phyloP scores from a whole-genome alignment of 2,797 vertebrate species.

The Takifugu rubripes region DNA sequence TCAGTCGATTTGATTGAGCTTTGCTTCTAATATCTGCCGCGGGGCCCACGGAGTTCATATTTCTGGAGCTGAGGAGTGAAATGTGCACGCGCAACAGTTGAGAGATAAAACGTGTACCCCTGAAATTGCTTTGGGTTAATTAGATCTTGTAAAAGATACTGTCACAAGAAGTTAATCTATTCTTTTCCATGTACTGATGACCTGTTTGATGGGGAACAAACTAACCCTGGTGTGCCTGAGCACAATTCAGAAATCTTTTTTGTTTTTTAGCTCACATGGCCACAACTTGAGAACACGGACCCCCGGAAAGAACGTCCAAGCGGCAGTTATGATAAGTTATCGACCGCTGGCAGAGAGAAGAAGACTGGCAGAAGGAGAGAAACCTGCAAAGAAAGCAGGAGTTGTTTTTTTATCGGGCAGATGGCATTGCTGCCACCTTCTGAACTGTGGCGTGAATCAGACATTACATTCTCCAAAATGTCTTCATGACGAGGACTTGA shows the following conservation, averaged over 20 bases:
- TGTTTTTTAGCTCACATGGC: neutral
- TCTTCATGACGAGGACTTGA: neutral
- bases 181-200: constrained; percentile 6
- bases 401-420: too few species aligned
- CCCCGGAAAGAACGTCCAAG: too few species aligned
- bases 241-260: neutral
- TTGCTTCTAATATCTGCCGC: neutral
- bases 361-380: too few species aligned
- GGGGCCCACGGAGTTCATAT: neutral
- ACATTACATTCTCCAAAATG: neutral
- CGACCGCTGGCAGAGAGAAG: too few species aligned
- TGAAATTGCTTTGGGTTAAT: constrained; percentile 42
- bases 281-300: too few species aligned
- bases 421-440: too few species aligned
- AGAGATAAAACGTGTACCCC: neutral
- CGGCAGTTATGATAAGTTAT: too few species aligned
- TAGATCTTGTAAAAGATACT: constrained; percentile 23
- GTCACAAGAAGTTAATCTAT: constrained; percentile 14
- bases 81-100: neutral
- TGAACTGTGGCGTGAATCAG: too few species aligned
- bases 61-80: constrained; percentile 4
- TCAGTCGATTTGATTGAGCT: constrained; percentile 6
- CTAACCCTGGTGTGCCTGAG: neutral
- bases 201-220: constrained; percentile 16
- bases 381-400: too few species aligned